Conservation (phyloP, 1,140 invertebrate genomes). For the Magallana angulata region DNA sequence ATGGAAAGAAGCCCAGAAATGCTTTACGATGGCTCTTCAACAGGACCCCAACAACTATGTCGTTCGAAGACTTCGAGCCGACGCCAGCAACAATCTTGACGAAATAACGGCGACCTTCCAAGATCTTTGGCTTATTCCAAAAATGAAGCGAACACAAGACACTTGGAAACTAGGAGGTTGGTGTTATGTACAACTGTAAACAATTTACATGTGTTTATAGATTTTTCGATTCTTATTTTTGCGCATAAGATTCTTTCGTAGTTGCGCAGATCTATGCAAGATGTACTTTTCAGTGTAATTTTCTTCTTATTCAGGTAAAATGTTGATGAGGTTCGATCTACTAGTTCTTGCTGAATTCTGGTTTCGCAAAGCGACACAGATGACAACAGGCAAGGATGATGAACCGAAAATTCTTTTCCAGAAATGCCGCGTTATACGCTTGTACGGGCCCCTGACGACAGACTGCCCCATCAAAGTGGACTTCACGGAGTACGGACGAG, state of each 20-base stretch:
- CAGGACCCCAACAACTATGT: conserved; percentile 68
- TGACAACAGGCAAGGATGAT: conserved; percentile 59
- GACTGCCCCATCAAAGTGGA: conserved; percentile 71
- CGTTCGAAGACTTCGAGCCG: conserved; percentile 67
- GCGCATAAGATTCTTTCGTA: not conserved
- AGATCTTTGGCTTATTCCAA: conserved; percentile 71
- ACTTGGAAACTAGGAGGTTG: conserved; percentile 75
- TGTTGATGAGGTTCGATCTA: conserved; percentile 65
- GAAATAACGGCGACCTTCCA: conserved; percentile 63
- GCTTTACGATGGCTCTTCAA: conserved; percentile 61
- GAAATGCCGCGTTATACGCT: conserved; percentile 70
- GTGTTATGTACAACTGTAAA: not conserved
- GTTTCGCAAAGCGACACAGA: conserved; percentile 69
- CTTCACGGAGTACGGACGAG: conserved; percentile 71
- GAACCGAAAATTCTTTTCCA: conserved; percentile 73
- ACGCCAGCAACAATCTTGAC: conserved; percentile 60
- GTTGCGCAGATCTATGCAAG: not conserved
- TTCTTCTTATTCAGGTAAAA: conserved; percentile 63
- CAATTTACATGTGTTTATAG: not conserved
- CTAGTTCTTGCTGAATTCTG: conserved; percentile 76
- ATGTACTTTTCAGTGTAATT: not conserved
- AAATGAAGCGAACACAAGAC: conserved; percentile 66
- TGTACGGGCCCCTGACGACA: conserved; percentile 71
- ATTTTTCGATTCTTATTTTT: not conserved
- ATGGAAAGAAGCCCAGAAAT: conserved; percentile 59